Base-by-base conservation (phyloP, 1,140 invertebrate species). In the Laupala kohalensis region DNA sequence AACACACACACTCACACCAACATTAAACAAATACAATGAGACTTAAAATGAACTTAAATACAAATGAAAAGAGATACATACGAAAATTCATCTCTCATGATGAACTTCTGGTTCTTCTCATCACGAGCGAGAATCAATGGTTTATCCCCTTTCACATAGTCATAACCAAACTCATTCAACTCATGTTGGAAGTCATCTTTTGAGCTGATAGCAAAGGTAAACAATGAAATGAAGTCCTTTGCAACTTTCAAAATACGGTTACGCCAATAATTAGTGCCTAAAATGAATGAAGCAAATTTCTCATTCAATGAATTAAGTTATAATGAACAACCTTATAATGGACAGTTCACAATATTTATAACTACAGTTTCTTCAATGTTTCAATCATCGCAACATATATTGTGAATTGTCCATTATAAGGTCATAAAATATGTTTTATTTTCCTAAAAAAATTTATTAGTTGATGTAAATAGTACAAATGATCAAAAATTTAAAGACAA, bases 261-360 rank as follows among this genome's bases (percentile, higher is more conserved):
- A 77, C 97, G 90, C 96, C 97, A 99, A 84, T 99, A 99, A 82
- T 99, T 99, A n/a, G 97, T 99, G 63, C 95, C 92, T 83, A 68
- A 25, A 76, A 78, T 53, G 9, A 13, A 53, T 0, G 19, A 53
- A n/a, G n/a, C n/a, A n/a, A n/a, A n/a, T n/a, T n/a, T n/a, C n/a
- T n/a, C n/a, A n/a, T n/a, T n/a, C n/a, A n/a, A n/a, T n/a, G n/a
- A n/a, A n/a, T n/a, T n/a, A n/a, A n/a, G n/a, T n/a, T n/a, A n/a
- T n/a, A n/a, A n/a, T n/a, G n/a, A n/a, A n/a, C n/a, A n/a, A n/a
- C n/a, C n/a, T n/a, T n/a, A n/a, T n/a, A n/a, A n/a, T n/a, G n/a
- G n/a, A n/a, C n/a, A n/a, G n/a, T n/a, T n/a, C n/a, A n/a, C n/a
- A n/a, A n/a, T n/a, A n/a, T n/a, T n/a, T n/a, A n/a, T n/a, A n/a